Base-by-base conservation (phyloP, 1,140 invertebrate species). In the Rhizoglyphus robini region DNA sequence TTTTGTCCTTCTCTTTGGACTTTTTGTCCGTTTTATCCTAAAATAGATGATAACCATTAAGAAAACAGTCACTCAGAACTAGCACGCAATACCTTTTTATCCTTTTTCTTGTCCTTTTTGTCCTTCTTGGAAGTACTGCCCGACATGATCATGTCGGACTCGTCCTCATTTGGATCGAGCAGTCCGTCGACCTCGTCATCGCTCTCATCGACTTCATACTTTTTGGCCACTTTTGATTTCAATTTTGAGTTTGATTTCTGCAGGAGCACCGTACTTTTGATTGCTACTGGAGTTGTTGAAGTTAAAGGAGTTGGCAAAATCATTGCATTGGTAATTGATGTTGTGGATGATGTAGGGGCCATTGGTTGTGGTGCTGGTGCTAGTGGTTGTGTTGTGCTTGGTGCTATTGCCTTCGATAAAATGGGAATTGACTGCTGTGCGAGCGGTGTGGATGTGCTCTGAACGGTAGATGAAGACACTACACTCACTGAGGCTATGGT, bases 141-240 rank as follows among this genome's bases (percentile, higher is more conserved):
- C 15, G n/a, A 27, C 61, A 63, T 34, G 20, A 67, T 30, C 30
- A 32, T 4, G 15, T 60, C 58, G n/a, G 51, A 23, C 8, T 60
- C 32, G 27, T 29, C 27, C 13, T 51, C 48, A 51, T 51, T 51
- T 25, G 48, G 48, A 51, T 51, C 48, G 2, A 64, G 20, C 11
- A 68, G 32, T 15, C 64, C 67, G 36, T 68, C 67, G n/a, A 68
- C 46, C 20, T 68, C 67, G 32, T 68, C 67, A 47, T 68, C 67
- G 34, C 25, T 34, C 36, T 65, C 67, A 47, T 68, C 67, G 31
- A 68, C 67, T 58, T 68, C 66, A 29, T 68, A 68, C 13, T 57
- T 58, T 59, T 68, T 68, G 1, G 47, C 58, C 5, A 41, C 46
- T 65, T 65, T 65, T 1, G 63, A 65, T 32, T 51, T 58, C 3